Evolutionary conservation across 2,113 vertebrate genomes (phyloP), one percentile per base, ranked within the genome.

Genomic region (Actenoides hombroni): DNA sequence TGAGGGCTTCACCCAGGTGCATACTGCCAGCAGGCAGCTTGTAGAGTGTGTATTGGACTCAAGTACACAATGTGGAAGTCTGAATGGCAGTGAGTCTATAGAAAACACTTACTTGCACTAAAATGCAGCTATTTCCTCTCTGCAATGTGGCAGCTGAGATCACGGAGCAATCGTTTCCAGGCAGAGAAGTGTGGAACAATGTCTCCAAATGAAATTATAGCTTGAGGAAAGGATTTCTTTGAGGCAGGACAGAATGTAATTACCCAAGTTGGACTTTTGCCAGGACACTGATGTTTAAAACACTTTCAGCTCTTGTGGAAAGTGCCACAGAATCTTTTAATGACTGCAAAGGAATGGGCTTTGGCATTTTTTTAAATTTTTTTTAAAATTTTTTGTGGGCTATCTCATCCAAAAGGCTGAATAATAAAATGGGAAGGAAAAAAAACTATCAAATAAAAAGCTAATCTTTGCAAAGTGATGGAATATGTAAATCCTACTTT

Each of bases 401-500:
- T 63, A 33, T 90, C 75, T 96, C 80, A 83, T 95, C 90, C 88
- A 85, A 92, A 87, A 91, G 37, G 57, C 78, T 57, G 91, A 91
- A 95, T 94, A 96, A 94, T 88, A 93, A 97, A 90, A 84, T 17
- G 77, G 83, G 89, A 92, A 82, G 60, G 56, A 77, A 83, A 84
- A 84, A 65, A 69, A 90, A 94, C 65, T 93, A 95, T 96, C 77
- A 96, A 96, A 97, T 96, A 79, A 96, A 94, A 90, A 96, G 81
- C 83, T 97, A 97, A 97, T 97, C 97, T 97, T 84, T 76, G 88
- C 51, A 73, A 95, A 97, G 85, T 88, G 95, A 94, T 93, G 86
- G 90, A 92, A 94, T 97, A 96, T 96, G 97, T 94, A 97, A 97
- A 97, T 96, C 91, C 89, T 53, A 86, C 96, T 97, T 97, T 97